phyloP scores from a whole-genome alignment of 64 coral and sea anemone species.

The Actinia tenebrosa region DNA sequence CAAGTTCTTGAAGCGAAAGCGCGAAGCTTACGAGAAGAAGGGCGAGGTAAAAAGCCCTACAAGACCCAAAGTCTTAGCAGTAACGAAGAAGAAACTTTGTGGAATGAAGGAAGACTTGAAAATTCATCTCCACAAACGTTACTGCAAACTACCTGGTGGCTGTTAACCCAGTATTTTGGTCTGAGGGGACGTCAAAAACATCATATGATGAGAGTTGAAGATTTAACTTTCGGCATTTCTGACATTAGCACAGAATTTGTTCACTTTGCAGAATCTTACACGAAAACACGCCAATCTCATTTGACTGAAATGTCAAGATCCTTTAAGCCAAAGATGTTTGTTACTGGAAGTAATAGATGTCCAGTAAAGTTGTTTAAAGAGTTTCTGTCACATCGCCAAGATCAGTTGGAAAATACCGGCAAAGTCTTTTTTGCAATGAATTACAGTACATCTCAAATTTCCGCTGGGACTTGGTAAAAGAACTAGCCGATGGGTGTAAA shows the following conservation, averaged over 20 bases:
- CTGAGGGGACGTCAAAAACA: slow-evolving; percentile 37
- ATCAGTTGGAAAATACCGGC: background rate
- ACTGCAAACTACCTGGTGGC: slow-evolving; percentile 25
- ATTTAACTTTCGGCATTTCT: slow-evolving; percentile 21
- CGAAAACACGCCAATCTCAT: slow-evolving; percentile 18
- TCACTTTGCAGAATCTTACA: slow-evolving; percentile 16
- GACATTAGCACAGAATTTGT: slow-evolving; percentile 31
- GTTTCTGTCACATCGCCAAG: background rate
- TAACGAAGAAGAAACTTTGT: slow-evolving; percentile 25
- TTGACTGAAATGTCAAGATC: slow-evolving; percentile 22
- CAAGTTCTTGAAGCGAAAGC: slow-evolving; percentile 9
- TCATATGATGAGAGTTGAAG: slow-evolving; percentile 19
- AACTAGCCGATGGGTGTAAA: too few relatives aligned
- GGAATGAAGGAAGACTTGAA: slow-evolving; percentile 8
- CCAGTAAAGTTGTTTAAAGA: slow-evolving; percentile 40
- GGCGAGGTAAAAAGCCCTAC: slow-evolving; percentile 22
- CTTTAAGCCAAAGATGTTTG: slow-evolving; percentile 53
- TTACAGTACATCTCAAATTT: too few relatives aligned
- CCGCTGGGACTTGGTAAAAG: too few relatives aligned
- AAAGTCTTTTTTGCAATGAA: too few relatives aligned
- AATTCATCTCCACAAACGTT: slow-evolving; percentile 8
- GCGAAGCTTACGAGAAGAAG: background rate
- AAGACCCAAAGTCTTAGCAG: background rate
- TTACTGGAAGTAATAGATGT: slow-evolving; percentile 29
- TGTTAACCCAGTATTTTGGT: slow-evolving; percentile 44